Evolutionary conservation across 2,113 vertebrate species (phyloP).

Genomic region (Thymallus thymallus): DNA sequence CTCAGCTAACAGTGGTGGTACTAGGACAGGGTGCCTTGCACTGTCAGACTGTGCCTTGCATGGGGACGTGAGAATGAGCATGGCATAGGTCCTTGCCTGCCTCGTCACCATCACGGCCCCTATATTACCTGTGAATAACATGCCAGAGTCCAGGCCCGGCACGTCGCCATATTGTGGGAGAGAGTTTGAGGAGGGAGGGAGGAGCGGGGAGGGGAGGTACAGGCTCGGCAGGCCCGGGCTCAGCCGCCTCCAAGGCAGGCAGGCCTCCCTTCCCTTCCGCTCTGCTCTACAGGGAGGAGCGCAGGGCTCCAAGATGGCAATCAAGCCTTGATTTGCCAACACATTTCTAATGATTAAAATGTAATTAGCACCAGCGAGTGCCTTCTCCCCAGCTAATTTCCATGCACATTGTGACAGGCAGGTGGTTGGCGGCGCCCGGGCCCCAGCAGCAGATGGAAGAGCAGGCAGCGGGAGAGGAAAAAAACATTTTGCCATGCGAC

Average conservation of each 20-base stretch:
- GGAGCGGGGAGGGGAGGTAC: constrained; percentile 64
- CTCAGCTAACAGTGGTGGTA: constrained; percentile 60
- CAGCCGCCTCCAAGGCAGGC: constrained; percentile 76
- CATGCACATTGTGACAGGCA: constrained; percentile 99
- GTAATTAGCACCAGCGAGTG: constrained; percentile 99
- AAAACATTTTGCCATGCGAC: constrained; percentile 94
- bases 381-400: constrained; percentile 99
- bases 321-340: constrained; percentile 99
- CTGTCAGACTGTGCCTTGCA: constrained; percentile 71
- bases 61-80: constrained; percentile 77
- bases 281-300: constrained; percentile 91
- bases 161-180: constrained; percentile 82
- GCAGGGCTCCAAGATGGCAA: constrained; percentile 93
- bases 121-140: constrained; percentile 75
- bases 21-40: too few relatives aligned
- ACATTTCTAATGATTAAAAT: constrained; percentile 99
- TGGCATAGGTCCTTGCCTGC: constrained; percentile 70
- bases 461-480: constrained; percentile 92
- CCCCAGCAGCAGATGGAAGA: constrained; percentile 99
- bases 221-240: constrained; percentile 54
- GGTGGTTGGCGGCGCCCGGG: constrained; percentile 90
- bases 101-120: constrained; percentile 69
- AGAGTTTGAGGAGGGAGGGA: constrained; percentile 61
- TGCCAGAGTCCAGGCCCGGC: constrained; percentile 82
- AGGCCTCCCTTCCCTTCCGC: constrained; percentile 76